These are phyloP conservation scores for Montipora efflorescens DNA, from an alignment of 64 coral and sea anemone genomes.

Conservation along the genomic window DNA sequence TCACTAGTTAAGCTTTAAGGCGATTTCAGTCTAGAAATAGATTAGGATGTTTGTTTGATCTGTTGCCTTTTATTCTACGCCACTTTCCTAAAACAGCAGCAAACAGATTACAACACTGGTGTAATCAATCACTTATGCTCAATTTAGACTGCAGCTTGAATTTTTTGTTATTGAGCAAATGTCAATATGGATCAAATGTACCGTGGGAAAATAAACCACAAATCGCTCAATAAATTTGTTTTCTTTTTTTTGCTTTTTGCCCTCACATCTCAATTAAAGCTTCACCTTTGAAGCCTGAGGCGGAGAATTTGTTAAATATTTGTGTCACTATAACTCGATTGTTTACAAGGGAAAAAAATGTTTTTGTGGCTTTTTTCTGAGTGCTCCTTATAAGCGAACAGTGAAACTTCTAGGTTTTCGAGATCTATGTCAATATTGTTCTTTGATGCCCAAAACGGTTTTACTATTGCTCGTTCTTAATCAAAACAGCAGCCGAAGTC, in stretches of 20 bases:
- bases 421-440: constrained; percentile 56
- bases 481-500: not conserved
- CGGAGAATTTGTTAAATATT: constrained; percentile 36
- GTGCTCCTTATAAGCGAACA: not conserved
- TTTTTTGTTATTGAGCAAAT: constrained; percentile 27
- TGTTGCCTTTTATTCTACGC: constrained; percentile 35
- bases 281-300: not conserved
- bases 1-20: constrained; percentile 36
- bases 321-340: constrained; percentile 32
- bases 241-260: not conserved
- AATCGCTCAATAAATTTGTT: not conserved
- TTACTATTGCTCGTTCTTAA: constrained; percentile 1
- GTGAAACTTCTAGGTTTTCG: constrained; percentile 26
- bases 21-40: constrained; percentile 60
- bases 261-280: not conserved
- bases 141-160: constrained; percentile 25
- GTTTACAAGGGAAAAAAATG: not conserved
- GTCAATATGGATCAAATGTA: constrained; percentile 62
- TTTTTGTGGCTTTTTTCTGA: not conserved
- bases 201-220: constrained; percentile 62
- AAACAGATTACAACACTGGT: constrained; percentile 52
- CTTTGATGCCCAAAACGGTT: constrained; percentile 20
- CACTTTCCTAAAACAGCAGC: constrained; percentile 47
- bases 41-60: constrained; percentile 63
- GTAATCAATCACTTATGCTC: constrained; percentile 51